Evolutionary conservation across 2,797 vertebrate species (phyloP), one percentile per base, ranked within the genome.

Genomic region (Argya squamiceps): DNA sequence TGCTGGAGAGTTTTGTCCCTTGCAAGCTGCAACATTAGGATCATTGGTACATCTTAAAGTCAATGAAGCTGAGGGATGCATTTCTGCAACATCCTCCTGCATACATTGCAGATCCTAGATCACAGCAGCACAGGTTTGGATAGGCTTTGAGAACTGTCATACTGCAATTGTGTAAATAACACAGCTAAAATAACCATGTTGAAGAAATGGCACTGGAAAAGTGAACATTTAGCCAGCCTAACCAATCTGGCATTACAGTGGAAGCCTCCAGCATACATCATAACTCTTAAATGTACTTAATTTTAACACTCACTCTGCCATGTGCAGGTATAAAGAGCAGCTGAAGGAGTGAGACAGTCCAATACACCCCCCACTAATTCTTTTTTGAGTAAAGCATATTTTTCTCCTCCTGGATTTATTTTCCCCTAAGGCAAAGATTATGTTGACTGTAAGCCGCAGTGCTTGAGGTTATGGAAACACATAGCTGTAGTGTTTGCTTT

Each of bases 351-450:
- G 63, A 78, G 34, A 67, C 30, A 58, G n/a, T 56, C 30, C n/a
- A 11, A 16, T 47, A 34, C 0, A 5, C 3, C 11, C 29, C 15
- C 8, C 16, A n/a, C 10, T 37, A 29, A 6, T 37, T 36, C 30
- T 79, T 41, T 26, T 47, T 60, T 26, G 32, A 43, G 11, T 26
- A 37, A 81, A 67, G 17, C 30, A 36, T 15, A 27, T 88, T 62
- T 41, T 43, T 4, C 17, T 89, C 19, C 34, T 86, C 27, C 34
- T 68, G 71, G 23, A 39, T 77, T 95, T 89, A 49, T 75, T 82
- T 77, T 80, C 29, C 34, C 14, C 26, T 41, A 37, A 76, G 36
- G 36, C 50, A 84, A 78, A 73, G 65, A 32, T 43, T 53, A 43
- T 36, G 18, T 23, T 81, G 76, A 62, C 50, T 59, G 26, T 18